Evolutionary conservation across 2,888 invertebrate species (phyloP).

Genomic region (Tridacna crocea): DNA sequence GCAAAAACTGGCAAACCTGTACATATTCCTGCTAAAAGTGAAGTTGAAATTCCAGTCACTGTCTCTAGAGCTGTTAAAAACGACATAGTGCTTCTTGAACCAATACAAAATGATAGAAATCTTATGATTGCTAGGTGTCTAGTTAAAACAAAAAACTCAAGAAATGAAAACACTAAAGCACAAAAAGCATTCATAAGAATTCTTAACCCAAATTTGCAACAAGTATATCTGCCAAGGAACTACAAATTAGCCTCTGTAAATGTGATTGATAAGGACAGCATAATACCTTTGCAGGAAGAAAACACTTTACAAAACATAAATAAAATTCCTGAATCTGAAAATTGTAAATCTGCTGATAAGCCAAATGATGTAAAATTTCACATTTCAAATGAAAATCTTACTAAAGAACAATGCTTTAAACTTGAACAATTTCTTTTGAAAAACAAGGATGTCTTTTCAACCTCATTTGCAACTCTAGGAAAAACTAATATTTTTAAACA

Average conservation of each 20-base stretch:
- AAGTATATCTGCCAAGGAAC: slow-evolving; percentile 18
- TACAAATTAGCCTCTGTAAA: slow-evolving; percentile 34
- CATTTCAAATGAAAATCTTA: slow-evolving; percentile 32
- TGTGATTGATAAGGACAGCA: slow-evolving; percentile 12
- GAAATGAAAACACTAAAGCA: background rate
- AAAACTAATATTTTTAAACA: slow-evolving; percentile 49
- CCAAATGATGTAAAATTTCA: slow-evolving; percentile 18
- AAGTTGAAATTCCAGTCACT: slow-evolving; percentile 12
- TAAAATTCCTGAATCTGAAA: background rate
- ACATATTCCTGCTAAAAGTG: slow-evolving; percentile 25
- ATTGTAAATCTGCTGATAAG: background rate
- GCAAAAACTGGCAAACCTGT: background rate
- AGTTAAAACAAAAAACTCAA: background rate
- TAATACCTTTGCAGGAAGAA: slow-evolving; percentile 6
- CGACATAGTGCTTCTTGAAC: slow-evolving; percentile 8
- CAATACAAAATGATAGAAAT: background rate
- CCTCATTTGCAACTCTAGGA: slow-evolving; percentile 50
- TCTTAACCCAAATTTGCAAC: background rate
- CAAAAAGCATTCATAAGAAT: background rate
- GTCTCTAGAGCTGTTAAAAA: background rate
- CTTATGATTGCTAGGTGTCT: background rate
- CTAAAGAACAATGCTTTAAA: slow-evolving; percentile 28
- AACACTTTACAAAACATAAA: slow-evolving; percentile 10
- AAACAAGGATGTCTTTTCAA: slow-evolving; percentile 57
- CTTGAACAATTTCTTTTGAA: slow-evolving; percentile 39